Evolutionary conservation across 2,113 vertebrate species (phyloP), one percentile per base, ranked within the genome.

Genomic region (Corydoras sp.): DNA sequence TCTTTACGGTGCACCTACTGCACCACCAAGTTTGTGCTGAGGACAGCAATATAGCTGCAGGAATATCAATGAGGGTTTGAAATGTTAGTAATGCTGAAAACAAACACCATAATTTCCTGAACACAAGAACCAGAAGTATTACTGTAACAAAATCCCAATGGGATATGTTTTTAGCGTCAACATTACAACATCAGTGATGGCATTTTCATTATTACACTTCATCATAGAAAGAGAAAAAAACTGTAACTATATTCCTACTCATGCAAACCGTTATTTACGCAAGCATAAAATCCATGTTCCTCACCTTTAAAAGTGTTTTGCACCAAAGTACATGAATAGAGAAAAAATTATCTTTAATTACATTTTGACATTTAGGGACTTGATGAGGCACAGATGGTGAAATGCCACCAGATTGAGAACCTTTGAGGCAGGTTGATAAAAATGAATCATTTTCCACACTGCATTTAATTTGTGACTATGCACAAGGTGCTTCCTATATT

Each of bases 11-110:
- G 55, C 68, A 62, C 58, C 68, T 63, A 67, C 62, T 58, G 58
- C 72, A 60, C 72, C 58, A 70, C 35, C 1, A 43, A 66, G 67
- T 58, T 75, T 65, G 61, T 70, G 61, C 67, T 65, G 55, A 75
- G 43, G 43, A 65, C 62, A 75, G 66, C 73, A 59, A 9, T 68
- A 58, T 51, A 43, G 53, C 63, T 29, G n/a, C 53, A 68, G 72
- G 72, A 64, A 78, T 75, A 75, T 70, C 63, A 74, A 71, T 62
- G 72, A 71, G 58, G 13, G 15, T 18, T 30, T 3, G 10, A 70
- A n/a, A 49, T 58, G 54, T 69, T 49, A 66, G 50, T 51, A 49
- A 18, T 43, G 35, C 35, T 43, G 35, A 43, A 43, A 43, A 43
- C 35, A 43, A 43, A 43, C 4, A 43, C 35, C 35, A 43, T 43